Conservation (phyloP, 35 echinoderm and acorn worm species). For the Ptychodera flava region DNA sequence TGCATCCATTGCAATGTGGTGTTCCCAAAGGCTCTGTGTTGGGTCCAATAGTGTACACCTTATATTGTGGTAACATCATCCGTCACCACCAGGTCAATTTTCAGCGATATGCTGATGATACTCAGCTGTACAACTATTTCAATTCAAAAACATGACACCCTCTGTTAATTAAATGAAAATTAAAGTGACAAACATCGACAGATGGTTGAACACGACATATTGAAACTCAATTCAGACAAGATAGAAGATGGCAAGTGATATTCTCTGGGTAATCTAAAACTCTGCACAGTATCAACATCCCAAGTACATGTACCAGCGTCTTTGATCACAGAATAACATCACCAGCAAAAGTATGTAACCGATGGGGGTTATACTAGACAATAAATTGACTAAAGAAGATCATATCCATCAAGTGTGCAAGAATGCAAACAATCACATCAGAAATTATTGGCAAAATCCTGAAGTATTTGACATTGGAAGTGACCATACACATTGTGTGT, state of each 20-base stretch:
- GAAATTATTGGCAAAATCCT: not conserved
- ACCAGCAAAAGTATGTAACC: no score
- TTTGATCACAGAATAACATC: not conserved
- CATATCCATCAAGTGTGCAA: not conserved
- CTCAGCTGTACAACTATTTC: constrained; percentile 18
- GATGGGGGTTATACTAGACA: no score
- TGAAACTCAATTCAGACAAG: not conserved
- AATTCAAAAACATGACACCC: not conserved
- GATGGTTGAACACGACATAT: not conserved
- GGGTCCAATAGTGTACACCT: constrained; percentile 28
- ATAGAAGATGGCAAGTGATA: not conserved
- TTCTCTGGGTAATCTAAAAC: not conserved
- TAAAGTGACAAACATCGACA: not conserved
- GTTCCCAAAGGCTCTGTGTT: constrained; percentile 22
- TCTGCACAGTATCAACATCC: not conserved
- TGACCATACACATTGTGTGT: not conserved
- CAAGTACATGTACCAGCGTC: not conserved
- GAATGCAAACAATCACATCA: not conserved
- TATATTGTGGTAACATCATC: constrained; percentile 22
- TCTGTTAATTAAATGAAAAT: not conserved
- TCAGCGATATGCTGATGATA: constrained; percentile 46
- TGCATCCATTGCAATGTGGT: not conserved
- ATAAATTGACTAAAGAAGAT: not conserved
- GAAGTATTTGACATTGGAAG: not conserved
- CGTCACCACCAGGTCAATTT: constrained; percentile 5